Base-by-base conservation (phyloP, 2,113 vertebrate species). In the Hoplias malabaricus region DNA sequence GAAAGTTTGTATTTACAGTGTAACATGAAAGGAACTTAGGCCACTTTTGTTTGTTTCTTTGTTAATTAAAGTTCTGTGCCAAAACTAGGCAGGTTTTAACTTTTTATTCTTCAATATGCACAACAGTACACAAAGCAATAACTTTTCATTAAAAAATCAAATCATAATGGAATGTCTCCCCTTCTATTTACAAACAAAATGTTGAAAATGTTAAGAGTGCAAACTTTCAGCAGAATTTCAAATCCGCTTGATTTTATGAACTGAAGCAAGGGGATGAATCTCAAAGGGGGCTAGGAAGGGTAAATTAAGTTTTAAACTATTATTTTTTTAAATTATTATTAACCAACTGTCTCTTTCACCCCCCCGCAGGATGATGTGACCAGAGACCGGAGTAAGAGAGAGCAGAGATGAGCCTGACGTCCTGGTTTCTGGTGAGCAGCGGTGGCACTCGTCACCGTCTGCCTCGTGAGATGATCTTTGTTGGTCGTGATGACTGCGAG, bases 391-490 rank as follows among this genome's bases (percentile, higher is more conserved):
- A 86, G 90, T 86, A 88, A 78, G 54, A 86, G 86, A 90, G 48
- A 83, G 85, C 87, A 93, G 92, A 95, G 92, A 99, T 99, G 98
- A 99, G 97, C 84, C 92, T 99, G 87, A 99, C 96, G 86, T 98
- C 98, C 56, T 99, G 98, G 98, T 99, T 99, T 94, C 94, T 99
- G 92, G 98, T 99, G 89, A 99, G 95, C 95, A 98, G 95, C 81
- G 96, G 96, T 89, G 98, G 98, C 80, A 98, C 96, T 69, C 94
- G 97, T 76, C 97, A 99, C 77, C 94, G 98, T 69, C 94, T 99
- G 87, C 98, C 98, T 82, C 93, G 96, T 63, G 98, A 99, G 88
- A 99, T 99, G 98, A 99, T 99, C 92, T 99, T 99, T 85, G 98
- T 99, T 23, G 98, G 98, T 75, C 94, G 98, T 85, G 98, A 99